Evolutionary conservation across 2,113 vertebrate species (phyloP).

Genomic region (Phylloscopus whistleri): DNA sequence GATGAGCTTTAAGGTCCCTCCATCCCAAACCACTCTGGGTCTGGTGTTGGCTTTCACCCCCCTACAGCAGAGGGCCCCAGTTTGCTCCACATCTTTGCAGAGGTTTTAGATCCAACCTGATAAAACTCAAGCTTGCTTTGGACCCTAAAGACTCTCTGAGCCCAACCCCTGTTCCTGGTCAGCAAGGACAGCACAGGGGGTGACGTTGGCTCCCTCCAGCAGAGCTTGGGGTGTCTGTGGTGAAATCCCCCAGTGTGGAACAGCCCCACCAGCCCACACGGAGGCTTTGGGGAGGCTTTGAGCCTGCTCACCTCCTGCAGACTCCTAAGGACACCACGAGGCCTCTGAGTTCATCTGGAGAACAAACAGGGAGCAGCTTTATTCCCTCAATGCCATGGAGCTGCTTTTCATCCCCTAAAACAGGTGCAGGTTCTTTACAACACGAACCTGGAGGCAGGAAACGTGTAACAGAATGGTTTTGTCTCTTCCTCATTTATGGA

Average conservation of each 20-base stretch:
- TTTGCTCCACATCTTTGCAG: neutral
- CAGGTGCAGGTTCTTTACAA: neutral
- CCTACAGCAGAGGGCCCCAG: accelerated
- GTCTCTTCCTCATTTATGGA: neutral
- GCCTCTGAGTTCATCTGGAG: neutral
- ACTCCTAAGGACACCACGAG: neutral
- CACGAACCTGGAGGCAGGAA: neutral
- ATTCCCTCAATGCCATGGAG: neutral
- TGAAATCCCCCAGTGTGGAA: accelerated
- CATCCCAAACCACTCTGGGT: neutral
- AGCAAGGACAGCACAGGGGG: neutral
- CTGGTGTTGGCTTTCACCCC: neutral
- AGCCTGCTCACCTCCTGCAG: neutral
- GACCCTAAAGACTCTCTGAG: neutral
- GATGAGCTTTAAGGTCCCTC: accelerated
- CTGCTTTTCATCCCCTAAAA: neutral
- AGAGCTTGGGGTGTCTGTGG: accelerated
- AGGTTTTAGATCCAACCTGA: neutral
- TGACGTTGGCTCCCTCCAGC: accelerated
- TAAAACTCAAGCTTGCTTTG: neutral
- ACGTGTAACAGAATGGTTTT: neutral
- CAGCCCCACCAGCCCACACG: accelerated
- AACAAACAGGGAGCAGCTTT: neutral
- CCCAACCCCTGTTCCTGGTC: neutral
- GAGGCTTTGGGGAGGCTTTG: neutral